Evolutionary conservation across 2,888 invertebrate genomes (phyloP), one percentile per base, ranked within the genome.

Genomic region (Agonopterix subpropinquella): DNA sequence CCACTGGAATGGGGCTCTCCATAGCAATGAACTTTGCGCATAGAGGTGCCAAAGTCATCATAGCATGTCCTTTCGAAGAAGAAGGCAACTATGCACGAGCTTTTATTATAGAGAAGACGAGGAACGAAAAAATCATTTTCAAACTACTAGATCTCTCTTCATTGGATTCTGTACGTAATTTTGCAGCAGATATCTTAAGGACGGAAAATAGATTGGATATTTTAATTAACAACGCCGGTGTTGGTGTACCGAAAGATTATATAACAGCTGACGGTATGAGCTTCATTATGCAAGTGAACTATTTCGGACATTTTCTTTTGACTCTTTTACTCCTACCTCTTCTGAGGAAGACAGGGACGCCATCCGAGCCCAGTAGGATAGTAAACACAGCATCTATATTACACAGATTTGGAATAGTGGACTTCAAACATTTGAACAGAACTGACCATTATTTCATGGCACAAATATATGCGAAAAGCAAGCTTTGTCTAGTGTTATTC

Each of bases 281-380:
- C 72, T 84, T 93, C 55, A 95, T 95, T 8, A 96, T 97, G 94
- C 97, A 95, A 45, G 96, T 97, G 2, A 98, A 98, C 77, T 95
- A 98, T 67, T 96, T 95, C 73, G 98, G 98, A 0, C 95, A 96
- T 8, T 98, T 98, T 74, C 88, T 98, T 36, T 85, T 98, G 46
- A 98, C 98, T 0, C 93, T 97, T 72, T 90, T 98, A 36, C 90
- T 98, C 39, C 91, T 96, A 59, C 95, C 95, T 80, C 81, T 96
- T 54, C 70, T 96, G 55, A 94, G 92, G 71, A 91, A 90, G 66
- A 68, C 78, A 7, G 86, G 81, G 1, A 62, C 50, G 0, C 49
- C 60, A 3, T 91, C 92, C 9, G 90, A 91, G 10, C 92, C 94
- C 4, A 91, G 93, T 50, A 91, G 96, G 53, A 91, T 96, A 1